phyloP scores from a whole-genome alignment of 64 coral and sea anemone species.

The Montipora cactus region DNA sequence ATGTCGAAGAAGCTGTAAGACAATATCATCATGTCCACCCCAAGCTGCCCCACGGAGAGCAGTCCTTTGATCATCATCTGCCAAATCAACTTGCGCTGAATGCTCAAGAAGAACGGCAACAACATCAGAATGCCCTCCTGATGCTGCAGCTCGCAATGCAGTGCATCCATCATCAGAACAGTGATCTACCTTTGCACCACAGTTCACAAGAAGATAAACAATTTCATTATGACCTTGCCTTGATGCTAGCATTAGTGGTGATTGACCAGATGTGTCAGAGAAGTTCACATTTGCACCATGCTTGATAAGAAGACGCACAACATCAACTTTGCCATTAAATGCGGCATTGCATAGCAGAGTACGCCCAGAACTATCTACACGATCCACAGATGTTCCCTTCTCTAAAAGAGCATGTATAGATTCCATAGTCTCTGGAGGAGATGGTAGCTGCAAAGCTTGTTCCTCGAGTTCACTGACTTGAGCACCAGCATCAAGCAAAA shows the following conservation, averaged over 20 bases:
- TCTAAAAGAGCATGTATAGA: constrained; percentile 81
- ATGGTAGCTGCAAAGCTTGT: constrained; percentile 46
- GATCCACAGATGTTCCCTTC: constrained; percentile 77
- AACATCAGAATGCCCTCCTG: constrained; percentile 92
- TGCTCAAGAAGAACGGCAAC: constrained; percentile 91
- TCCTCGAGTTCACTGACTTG: constrained; percentile 58
- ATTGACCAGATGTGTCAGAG: constrained; percentile 84
- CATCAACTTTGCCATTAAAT: constrained; percentile 84
- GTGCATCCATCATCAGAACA: constrained; percentile 93
- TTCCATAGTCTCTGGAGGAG: constrained; percentile 83
- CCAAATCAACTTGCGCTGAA: constrained; percentile 83
- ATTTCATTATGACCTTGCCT: constrained; percentile 91
- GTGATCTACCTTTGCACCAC: constrained; percentile 88
- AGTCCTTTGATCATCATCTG: constrained; percentile 94
- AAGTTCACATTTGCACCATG: constrained; percentile 97
- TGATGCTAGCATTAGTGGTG: constrained; percentile 89
- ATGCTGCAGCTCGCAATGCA: constrained; percentile 86
- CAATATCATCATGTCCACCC: constrained; percentile 95
- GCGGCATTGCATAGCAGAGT: constrained; percentile 89
- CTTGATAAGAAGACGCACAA: constrained; percentile 83
- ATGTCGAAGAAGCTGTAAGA: constrained; percentile 84
- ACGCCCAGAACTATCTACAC: constrained; percentile 74
- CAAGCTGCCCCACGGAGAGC: constrained; percentile 94
- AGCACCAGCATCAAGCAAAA: constrained; percentile 89
- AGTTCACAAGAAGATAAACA: constrained; percentile 97